These are phyloP conservation scores for Cataglyphis rosenhaueri DNA, from an alignment of 2,888 invertebrate genomes.

Conservation along the genomic window DNA sequence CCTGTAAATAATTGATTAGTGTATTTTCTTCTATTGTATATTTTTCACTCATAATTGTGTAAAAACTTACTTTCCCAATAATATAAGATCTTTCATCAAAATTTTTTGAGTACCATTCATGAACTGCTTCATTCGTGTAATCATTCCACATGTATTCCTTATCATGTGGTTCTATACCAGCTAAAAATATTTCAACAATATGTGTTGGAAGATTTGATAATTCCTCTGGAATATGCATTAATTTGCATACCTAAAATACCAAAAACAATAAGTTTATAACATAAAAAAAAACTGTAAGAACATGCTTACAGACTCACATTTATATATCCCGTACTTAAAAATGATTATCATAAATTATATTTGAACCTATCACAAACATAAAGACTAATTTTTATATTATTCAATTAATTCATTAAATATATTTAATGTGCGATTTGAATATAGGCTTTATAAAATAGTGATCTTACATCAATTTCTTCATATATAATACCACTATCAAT, in stretches of 20 bases:
- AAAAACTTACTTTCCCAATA: conserved; percentile 77
- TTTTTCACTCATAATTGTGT: background rate
- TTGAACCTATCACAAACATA: background rate
- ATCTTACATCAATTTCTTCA: conserved; percentile 63
- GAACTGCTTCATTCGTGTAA: conserved; percentile 83
- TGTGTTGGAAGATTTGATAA: conserved; percentile 83
- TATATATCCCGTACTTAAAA: background rate
- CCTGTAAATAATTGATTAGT: conserved; percentile 73
- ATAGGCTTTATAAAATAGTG: background rate
- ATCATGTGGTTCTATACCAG: conserved; percentile 87
- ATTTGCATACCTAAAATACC: conserved; percentile 73
- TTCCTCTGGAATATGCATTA: conserved; percentile 85
- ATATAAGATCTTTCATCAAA: conserved; percentile 78
- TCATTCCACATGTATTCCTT: conserved; percentile 87
- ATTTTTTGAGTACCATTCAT: conserved; percentile 82
- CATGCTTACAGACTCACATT: background rate
- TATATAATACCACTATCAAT: conserved; percentile 87
- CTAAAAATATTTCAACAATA: conserved; percentile 87
- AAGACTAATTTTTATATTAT: background rate
- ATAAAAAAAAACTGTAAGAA: background rate
- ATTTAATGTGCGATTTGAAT: background rate
- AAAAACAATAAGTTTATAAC: background rate
- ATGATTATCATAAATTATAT: background rate
- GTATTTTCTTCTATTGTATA: background rate
- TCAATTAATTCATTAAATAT: background rate